phyloP scores from a whole-genome alignment of 1,140 invertebrate genomes.

The Cyclina sinensis region DNA sequence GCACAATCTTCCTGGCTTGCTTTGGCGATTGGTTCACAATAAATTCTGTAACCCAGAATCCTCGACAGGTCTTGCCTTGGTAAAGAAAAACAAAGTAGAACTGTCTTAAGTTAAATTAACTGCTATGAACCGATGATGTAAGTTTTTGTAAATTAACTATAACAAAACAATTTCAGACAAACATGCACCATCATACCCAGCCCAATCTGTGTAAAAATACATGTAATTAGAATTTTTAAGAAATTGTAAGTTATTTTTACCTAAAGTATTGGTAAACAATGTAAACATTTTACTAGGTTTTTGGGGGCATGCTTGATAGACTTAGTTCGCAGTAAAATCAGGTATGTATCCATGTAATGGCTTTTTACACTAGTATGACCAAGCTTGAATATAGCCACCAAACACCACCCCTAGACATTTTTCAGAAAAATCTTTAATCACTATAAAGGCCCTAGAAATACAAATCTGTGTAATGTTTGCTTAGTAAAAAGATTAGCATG shows the following conservation, averaged over 20 bases:
- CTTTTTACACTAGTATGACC: neutral
- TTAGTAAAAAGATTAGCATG: too few relatives aligned
- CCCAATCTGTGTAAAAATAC: too few relatives aligned
- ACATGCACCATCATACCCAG: too few relatives aligned
- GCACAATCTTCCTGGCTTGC: conserved; percentile 40
- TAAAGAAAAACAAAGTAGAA: too few relatives aligned
- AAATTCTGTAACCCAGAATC: neutral
- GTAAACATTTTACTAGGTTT: conserved; percentile 29
- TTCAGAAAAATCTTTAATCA: too few relatives aligned
- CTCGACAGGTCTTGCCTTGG: too few relatives aligned
- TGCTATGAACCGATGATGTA: too few relatives aligned
- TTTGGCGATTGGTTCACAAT: conserved; percentile 30
- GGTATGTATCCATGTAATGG: conserved; percentile 34
- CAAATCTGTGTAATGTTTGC: too few relatives aligned
- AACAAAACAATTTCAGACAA: too few relatives aligned
- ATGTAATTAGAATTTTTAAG: neutral
- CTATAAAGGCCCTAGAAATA: too few relatives aligned
- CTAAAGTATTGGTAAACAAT: neutral
- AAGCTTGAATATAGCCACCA: neutral
- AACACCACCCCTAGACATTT: conserved; percentile 4
- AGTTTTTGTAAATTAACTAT: too few relatives aligned
- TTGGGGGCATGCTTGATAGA: conserved; percentile 44
- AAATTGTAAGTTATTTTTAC: neutral
- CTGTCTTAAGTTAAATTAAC: too few relatives aligned
- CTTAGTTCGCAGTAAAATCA: conserved; percentile 14